Evolutionary conservation across 2,113 vertebrate species (phyloP).

Genomic region (Syngnathoides biaculeatus): DNA sequence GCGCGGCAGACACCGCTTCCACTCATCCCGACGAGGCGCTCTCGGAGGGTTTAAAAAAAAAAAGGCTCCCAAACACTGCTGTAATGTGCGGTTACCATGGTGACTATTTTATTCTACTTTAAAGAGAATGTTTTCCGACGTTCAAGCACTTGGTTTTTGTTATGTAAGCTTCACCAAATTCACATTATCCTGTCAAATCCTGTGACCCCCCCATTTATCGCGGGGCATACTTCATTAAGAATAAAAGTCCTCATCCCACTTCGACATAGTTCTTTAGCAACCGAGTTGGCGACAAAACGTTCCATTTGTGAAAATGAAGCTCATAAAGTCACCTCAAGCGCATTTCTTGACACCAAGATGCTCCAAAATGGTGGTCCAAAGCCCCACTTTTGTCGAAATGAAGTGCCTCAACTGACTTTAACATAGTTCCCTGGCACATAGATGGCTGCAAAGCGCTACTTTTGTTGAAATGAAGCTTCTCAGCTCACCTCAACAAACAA

Average conservation of each 20-base stretch:
- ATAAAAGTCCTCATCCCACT: background rate
- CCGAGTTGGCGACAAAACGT: no score
- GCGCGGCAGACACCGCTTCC: background rate
- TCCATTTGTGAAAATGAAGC: no score
- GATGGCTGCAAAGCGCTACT: no score
- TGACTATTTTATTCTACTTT: background rate
- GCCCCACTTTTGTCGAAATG: no score
- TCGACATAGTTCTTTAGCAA: background rate
- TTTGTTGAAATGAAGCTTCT: background rate
- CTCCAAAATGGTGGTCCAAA: no score
- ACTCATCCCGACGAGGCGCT: background rate
- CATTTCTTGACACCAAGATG: no score
- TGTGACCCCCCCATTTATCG: no score
- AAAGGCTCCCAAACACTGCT: background rate
- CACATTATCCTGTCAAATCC: background rate
- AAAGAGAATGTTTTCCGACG: background rate
- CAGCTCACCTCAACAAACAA: background rate
- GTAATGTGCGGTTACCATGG: conserved; percentile 3
- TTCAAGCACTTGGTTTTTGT: background rate
- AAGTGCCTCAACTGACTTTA: no score
- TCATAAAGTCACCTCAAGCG: no score
- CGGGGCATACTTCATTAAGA: no score
- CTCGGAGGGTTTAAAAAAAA: background rate
- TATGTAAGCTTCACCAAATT: background rate
- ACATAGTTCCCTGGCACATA: no score